Conservation (phyloP, 2,888 invertebrate genomes). For the Xestia rhomboidea region DNA sequence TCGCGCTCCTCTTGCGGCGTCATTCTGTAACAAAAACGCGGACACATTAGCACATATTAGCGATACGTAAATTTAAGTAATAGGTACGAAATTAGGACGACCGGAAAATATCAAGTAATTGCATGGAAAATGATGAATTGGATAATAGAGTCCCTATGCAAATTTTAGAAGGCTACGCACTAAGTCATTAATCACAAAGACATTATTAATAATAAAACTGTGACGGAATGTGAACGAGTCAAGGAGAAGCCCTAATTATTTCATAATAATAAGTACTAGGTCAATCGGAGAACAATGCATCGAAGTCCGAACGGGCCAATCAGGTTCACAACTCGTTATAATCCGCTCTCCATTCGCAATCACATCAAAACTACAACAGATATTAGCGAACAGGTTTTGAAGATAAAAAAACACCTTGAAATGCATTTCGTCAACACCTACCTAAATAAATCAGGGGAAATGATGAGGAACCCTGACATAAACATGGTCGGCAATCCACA, state of each 20-base stretch:
- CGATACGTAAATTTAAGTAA: slow-evolving; percentile 69
- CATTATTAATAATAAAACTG: slow-evolving; percentile 59
- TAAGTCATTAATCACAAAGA: slow-evolving; percentile 48
- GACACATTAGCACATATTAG: slow-evolving; percentile 77
- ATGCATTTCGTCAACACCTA: slow-evolving; percentile 80
- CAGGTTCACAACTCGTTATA: slow-evolving; percentile 83
- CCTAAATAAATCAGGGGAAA: slow-evolving; percentile 87
- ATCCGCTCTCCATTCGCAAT: slow-evolving; percentile 79
- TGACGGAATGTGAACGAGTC: slow-evolving; percentile 70
- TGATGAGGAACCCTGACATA: slow-evolving; percentile 88
- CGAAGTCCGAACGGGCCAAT: slow-evolving; percentile 83
- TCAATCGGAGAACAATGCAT: slow-evolving; percentile 86
- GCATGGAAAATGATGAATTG: slow-evolving; percentile 36
- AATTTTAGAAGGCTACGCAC: neutral
- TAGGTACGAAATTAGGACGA: slow-evolving; percentile 68
- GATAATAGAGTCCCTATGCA: neutral
- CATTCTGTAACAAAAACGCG: slow-evolving; percentile 88
- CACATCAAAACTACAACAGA: slow-evolving; percentile 71
- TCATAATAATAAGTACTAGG: slow-evolving; percentile 83
- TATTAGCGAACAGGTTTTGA: slow-evolving; percentile 72
- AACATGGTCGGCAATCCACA: slow-evolving; percentile 80
- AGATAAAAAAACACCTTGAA: slow-evolving; percentile 75
- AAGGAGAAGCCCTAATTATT: slow-evolving; percentile 80
- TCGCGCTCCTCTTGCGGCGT: slow-evolving; percentile 90
- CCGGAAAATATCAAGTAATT: slow-evolving; percentile 59